Evolutionary conservation across 2,888 invertebrate species (phyloP).

Genomic region (Bellardia pandia): DNA sequence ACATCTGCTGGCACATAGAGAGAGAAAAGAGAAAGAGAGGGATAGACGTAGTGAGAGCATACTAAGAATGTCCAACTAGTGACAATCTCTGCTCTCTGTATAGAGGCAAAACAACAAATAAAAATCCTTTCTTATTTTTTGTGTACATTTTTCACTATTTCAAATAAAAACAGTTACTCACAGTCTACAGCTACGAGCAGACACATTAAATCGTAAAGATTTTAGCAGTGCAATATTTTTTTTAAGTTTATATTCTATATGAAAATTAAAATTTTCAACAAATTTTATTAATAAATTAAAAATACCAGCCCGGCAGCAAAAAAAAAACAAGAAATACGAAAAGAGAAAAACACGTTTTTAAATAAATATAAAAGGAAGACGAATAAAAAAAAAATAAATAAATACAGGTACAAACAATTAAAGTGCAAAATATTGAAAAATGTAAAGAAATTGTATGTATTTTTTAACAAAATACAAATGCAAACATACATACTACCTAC

Average conservation of each 20-base stretch:
- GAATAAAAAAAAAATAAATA: neutral
- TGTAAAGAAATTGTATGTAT: no score
- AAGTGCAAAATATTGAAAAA: neutral
- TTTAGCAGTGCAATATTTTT: conserved; percentile 59
- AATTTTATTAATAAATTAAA: conserved; percentile 42
- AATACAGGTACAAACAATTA: neutral
- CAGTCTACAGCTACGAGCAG: conserved; percentile 63
- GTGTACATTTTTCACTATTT: conserved; percentile 8
- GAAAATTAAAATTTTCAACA: conserved; percentile 29
- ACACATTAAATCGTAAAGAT: conserved; percentile 35
- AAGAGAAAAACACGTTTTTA: neutral
- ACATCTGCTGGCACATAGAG: neutral
- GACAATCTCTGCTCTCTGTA: conserved; percentile 12
- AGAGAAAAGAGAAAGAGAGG: neutral
- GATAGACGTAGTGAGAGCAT: neutral
- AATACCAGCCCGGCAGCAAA: neutral
- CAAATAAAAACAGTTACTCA: conserved; percentile 65
- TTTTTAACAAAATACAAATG: no score
- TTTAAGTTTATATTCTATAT: conserved; percentile 25
- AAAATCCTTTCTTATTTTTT: conserved; percentile 47
- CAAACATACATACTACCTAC: no score
- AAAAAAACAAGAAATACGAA: neutral
- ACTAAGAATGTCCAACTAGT: neutral
- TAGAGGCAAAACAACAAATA: conserved; percentile 16
- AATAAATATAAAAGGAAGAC: neutral